Evolutionary conservation across 2,113 vertebrate species (phyloP), one percentile per base, ranked within the genome.

Genomic region (Percina caprodes): DNA sequence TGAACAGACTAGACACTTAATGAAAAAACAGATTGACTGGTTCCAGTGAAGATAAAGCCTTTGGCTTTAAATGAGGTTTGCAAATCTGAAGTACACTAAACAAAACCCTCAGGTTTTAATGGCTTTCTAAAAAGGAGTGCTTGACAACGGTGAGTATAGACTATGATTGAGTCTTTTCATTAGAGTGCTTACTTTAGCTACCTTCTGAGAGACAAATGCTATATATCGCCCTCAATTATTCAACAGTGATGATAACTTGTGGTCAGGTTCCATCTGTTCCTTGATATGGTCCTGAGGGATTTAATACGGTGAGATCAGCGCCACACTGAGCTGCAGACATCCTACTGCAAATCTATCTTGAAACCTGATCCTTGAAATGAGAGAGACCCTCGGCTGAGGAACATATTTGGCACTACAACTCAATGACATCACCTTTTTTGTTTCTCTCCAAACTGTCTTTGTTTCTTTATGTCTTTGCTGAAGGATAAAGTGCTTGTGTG

Each of bases 351-450:
- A 91, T 90, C 83, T 39, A 77, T 90, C 88, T 59, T 83, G 92
- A 91, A 94, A 94, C 81, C 69, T 72, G 91, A 94, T 86, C 77
- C 83, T 69, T 18, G 48, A 80, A 83, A 88, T 60, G 83, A 84
- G 82, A 88, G 88, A 73, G 88, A 88, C 88, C 90, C 85, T 87
- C 73, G 12, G 74, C 85, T 77, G 79, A 90, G 84, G 69, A 86
- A 85, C 83, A 84, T 69, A 77, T 91, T 74, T 92, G 87, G 91
- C 86, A 70, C 71, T 71, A 23, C 71, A 88, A 71, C 74, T 78
- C 79, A 48, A 84, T 94, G 92, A 94, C 91, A 86, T 93, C 90
- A 90, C 66, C 78, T 66, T 42, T 68, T 62, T 77, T 52, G 24
- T 73, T 75, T 48, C 54, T 11, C 74, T 84, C 39, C 52, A 67